phyloP scores from a whole-genome alignment of 2,113 vertebrate genomes.

The Cynopterus brachyotis region DNA sequence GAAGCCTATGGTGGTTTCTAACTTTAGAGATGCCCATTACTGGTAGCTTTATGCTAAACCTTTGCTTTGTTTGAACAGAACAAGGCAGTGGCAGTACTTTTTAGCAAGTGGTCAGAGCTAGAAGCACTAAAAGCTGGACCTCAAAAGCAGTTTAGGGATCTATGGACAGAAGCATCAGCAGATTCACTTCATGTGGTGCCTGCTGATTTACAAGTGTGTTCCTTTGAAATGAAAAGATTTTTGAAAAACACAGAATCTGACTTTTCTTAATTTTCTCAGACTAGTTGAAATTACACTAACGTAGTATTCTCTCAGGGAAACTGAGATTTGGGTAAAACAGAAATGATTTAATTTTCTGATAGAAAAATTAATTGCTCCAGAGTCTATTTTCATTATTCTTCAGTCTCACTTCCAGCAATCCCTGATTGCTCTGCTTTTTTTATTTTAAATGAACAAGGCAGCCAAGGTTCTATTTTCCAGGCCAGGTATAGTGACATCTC shows the following conservation, averaged over 20 bases:
- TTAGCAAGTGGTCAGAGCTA: conserved; percentile 15
- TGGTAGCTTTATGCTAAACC: background rate
- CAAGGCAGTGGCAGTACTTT: background rate
- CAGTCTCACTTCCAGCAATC: background rate
- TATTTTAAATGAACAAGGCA: background rate
- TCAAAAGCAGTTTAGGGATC: background rate
- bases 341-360: conserved; percentile 49
- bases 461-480: background rate
- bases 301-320: background rate
- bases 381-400: conserved; percentile 1
- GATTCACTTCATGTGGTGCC: background rate
- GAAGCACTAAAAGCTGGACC: background rate
- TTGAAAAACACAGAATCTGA: background rate
- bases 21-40: background rate
- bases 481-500: background rate
- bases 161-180: background rate
- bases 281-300: background rate
- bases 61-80: background rate
- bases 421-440: background rate
- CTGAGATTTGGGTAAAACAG: conserved; percentile 17
- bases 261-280: background rate
- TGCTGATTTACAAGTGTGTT: rapidly evolving
- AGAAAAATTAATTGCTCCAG: conserved; percentile 30
- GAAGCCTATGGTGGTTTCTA: conserved; percentile 37
- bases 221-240: background rate